phyloP scores from a whole-genome alignment of 2,888 invertebrate species.

The Ophion obscuratus region DNA sequence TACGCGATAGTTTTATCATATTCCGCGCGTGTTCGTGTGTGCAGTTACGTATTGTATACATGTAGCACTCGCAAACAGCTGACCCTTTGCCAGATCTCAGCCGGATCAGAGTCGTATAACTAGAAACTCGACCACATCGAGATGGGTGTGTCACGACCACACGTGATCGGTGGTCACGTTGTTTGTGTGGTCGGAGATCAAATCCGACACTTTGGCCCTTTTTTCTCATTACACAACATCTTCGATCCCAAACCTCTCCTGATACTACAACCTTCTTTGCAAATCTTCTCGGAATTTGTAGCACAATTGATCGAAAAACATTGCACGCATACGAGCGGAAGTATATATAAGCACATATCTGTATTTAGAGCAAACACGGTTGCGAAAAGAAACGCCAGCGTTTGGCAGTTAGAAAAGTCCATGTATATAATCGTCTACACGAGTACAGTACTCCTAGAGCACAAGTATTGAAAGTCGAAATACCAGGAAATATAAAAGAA shows the following conservation, averaged over 20 bases:
- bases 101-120: slow-evolving; percentile 43
- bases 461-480: background rate
- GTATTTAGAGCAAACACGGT: slow-evolving; percentile 30
- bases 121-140: slow-evolving; percentile 59
- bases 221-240: slow-evolving; percentile 22
- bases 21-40: background rate
- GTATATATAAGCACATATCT: background rate
- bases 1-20: slow-evolving; percentile 30
- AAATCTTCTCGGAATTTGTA: slow-evolving; percentile 35
- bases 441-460: background rate
- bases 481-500: background rate
- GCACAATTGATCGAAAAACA: slow-evolving; percentile 27
- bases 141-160: slow-evolving; percentile 41
- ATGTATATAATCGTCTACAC: background rate
- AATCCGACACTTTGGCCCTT: slow-evolving; percentile 31
- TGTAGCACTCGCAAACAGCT: slow-evolving; percentile 20
- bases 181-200: slow-evolving; percentile 61
- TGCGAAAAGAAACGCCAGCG: slow-evolving; percentile 40
- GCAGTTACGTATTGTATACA: slow-evolving; percentile 10
- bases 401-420: slow-evolving; percentile 35
- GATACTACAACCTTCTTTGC: slow-evolving; percentile 22
- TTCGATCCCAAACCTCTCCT: background rate
- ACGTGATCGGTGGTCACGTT: slow-evolving; percentile 52
- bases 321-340: background rate
- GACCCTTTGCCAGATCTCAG: slow-evolving; percentile 62